A percentile compares a stretch with the other conserved stretches of the same genome.
phyloP scores from a whole-genome alignment of 2,797 vertebrate species.

The Pantherophis vulpinus region DNA sequence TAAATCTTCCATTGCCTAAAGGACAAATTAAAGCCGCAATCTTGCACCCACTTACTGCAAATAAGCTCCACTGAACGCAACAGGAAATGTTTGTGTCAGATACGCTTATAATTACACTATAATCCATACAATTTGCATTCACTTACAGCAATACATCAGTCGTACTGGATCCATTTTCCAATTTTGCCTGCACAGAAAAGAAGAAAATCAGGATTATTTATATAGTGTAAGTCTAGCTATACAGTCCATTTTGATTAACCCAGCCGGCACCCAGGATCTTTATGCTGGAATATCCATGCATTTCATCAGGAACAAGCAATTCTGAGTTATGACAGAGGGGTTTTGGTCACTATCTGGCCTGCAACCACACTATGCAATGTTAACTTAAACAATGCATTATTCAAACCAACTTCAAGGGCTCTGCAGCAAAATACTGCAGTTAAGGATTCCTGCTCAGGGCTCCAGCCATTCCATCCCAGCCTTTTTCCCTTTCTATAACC shows the following conservation, averaged over 20 bases:
- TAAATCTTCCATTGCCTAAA: not conserved
- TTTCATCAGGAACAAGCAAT: not conserved
- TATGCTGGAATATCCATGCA: not conserved
- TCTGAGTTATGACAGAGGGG: not conserved
- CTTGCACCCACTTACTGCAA: not conserved
- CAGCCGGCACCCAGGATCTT: not conserved
- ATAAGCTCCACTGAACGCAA: not conserved
- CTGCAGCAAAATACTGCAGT: not conserved
- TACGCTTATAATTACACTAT: not conserved
- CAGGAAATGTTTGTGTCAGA: not conserved
- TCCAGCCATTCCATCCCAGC: not conserved
- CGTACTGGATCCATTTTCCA: slow-evolving; percentile 76
- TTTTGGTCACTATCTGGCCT: not conserved
- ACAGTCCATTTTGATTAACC: not conserved
- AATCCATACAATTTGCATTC: not conserved
- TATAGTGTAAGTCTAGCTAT: not conserved
- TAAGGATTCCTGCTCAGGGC: not conserved
- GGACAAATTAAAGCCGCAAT: not conserved
- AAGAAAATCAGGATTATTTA: slow-evolving; percentile 12
- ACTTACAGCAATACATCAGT: slow-evolving; percentile 83
- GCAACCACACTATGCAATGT: not conserved
- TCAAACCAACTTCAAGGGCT: not conserved
- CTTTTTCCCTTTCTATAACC: not conserved
- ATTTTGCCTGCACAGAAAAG: slow-evolving; percentile 81
- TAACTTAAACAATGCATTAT: not conserved